A percentile compares a stretch with the other conserved stretches of the same genome.
phyloP scores from a whole-genome alignment of 2,888 invertebrate genomes.

The Calliphora vomitoria region DNA sequence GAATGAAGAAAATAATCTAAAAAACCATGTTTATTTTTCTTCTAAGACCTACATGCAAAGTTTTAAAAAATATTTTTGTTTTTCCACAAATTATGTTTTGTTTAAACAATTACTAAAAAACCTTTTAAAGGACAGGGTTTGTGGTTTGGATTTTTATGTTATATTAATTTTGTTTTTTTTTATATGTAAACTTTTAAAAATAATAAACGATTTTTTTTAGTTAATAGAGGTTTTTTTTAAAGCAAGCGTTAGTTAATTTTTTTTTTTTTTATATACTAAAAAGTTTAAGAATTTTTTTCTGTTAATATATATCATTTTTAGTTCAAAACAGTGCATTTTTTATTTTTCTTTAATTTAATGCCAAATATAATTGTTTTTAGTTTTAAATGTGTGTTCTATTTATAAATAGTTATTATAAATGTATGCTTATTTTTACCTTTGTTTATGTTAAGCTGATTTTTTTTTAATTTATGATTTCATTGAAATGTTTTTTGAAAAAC shows the following conservation, averaged over 20 bases:
- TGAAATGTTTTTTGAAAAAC: slow-evolving; percentile 30
- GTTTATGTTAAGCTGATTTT: slow-evolving; percentile 43
- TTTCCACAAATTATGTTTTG: background rate
- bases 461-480: slow-evolving; percentile 3
- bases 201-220: slow-evolving; percentile 9
- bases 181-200: background rate
- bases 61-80: slow-evolving; percentile 49
- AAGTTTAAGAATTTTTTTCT: slow-evolving; percentile 48
- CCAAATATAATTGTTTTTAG: slow-evolving; percentile 57
- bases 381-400: slow-evolving; percentile 39
- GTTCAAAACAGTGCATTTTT: slow-evolving; percentile 66
- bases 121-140: slow-evolving; percentile 40
- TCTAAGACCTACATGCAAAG: slow-evolving; percentile 58
- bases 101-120: slow-evolving; percentile 41
- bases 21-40: slow-evolving; percentile 26
- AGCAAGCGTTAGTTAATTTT: slow-evolving; percentile 64
- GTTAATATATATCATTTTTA: slow-evolving; percentile 40
- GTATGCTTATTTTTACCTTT: slow-evolving; percentile 30
- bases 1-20: slow-evolving; percentile 4
- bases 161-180: slow-evolving; percentile 31
- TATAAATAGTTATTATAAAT: slow-evolving; percentile 28
- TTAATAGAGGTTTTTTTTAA: slow-evolving; percentile 47
- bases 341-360: slow-evolving; percentile 55
- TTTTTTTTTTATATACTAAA: slow-evolving; percentile 58
- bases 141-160: slow-evolving; percentile 5